Evolutionary conservation across 1,140 invertebrate genomes (phyloP).

Genomic region (Liolophura sinensis): DNA sequence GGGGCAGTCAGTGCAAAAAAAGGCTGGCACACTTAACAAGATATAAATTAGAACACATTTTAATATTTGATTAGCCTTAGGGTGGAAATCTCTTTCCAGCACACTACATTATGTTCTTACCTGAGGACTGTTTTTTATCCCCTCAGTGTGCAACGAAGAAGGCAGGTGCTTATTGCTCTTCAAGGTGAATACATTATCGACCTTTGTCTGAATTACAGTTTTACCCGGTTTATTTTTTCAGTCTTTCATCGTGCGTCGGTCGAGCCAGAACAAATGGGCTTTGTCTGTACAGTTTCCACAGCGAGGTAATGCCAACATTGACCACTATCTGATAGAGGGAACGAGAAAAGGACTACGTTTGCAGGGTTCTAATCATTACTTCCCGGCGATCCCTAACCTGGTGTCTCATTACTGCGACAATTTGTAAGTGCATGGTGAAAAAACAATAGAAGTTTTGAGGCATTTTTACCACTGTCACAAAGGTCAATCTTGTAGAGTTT

Average conservation of each 20-base stretch:
- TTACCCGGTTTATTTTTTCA: conserved; percentile 57
- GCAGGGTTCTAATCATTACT: conserved; percentile 91
- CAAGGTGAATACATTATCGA: not conserved
- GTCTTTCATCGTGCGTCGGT: conserved; percentile 93
- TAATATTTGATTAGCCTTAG: not conserved
- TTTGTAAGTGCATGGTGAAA: conserved; percentile 68
- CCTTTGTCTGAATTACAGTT: not conserved
- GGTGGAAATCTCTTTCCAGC: not conserved
- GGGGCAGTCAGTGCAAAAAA: too few relatives aligned
- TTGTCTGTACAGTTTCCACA: conserved; percentile 86
- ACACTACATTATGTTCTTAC: too few relatives aligned
- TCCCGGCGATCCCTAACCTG: conserved; percentile 86
- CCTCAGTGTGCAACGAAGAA: too few relatives aligned
- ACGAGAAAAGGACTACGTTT: conserved; percentile 76
- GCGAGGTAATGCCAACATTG: conserved; percentile 84
- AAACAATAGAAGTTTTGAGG: too few relatives aligned
- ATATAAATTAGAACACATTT: not conserved
- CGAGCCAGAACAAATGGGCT: conserved; percentile 90
- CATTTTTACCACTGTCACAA: too few relatives aligned
- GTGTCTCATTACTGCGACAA: conserved; percentile 92
- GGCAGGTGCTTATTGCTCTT: too few relatives aligned
- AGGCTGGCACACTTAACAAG: not conserved
- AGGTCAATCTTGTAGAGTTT: too few relatives aligned
- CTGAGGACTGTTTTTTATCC: too few relatives aligned
- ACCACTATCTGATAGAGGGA: conserved; percentile 95